Conservation (phyloP, 2,113 vertebrate genomes). For the Ameiurus melas region DNA sequence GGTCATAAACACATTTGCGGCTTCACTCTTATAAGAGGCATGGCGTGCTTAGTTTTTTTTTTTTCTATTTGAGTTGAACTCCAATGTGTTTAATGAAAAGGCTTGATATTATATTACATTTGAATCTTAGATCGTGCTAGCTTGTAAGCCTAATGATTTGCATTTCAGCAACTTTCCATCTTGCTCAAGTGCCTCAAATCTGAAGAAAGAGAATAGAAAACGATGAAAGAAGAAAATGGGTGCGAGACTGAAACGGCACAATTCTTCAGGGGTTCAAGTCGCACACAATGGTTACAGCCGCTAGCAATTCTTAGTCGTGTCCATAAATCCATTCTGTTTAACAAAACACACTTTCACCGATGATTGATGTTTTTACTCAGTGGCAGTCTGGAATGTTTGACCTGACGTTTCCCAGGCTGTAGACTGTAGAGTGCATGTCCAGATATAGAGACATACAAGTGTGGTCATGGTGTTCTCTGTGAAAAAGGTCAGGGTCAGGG, state of each 20-base stretch:
- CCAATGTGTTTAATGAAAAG: constrained; percentile 47
- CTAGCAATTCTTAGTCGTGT: constrained; percentile 55
- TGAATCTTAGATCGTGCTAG: constrained; percentile 49
- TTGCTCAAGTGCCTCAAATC: constrained; percentile 36
- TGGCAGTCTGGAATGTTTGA: constrained; percentile 12
- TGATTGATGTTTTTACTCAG: constrained; percentile 51
- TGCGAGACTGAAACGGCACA: constrained; percentile 29
- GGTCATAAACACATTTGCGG: constrained; percentile 40
- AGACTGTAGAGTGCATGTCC: constrained; percentile 8
- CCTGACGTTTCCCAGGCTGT: constrained; percentile 29
- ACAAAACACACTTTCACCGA: constrained; percentile 33
- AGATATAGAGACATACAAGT: neutral
- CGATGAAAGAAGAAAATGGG: neutral
- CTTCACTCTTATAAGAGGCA: constrained; percentile 44
- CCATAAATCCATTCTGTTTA: constrained; percentile 36
- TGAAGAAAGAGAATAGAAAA: neutral
- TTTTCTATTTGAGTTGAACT: constrained; percentile 8
- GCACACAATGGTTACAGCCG: constrained; percentile 56
- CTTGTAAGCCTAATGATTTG: constrained; percentile 57
- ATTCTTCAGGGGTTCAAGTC: constrained; percentile 51
- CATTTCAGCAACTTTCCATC: constrained; percentile 46
- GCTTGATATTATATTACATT: constrained; percentile 50
- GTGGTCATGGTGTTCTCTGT: constrained; percentile 25
- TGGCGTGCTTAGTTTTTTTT: constrained; percentile 37
- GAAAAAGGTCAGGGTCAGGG: constrained; percentile 5